A percentile compares a stretch with the other conserved stretches of the same genome.
Conservation (phyloP, 30 jellyfish, hydroid and myxozoan species). For the Aurelia aurita complex sp. Pacific region DNA sequence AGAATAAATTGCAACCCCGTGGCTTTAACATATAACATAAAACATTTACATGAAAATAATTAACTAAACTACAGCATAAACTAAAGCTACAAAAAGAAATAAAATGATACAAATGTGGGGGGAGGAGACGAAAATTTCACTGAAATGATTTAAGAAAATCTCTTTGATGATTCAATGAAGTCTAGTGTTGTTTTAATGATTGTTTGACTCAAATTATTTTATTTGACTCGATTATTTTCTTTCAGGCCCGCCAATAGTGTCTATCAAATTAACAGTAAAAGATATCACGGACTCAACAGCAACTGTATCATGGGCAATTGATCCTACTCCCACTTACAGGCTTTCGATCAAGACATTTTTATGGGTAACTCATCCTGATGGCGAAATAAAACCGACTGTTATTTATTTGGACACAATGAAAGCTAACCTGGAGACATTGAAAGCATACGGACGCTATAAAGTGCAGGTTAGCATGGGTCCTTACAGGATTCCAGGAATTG, state of each 20-base stretch:
- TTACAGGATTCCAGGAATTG: constrained; percentile 21
- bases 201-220: too few species aligned
- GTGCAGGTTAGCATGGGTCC: constrained; percentile 20
- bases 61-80: too few species aligned
- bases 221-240: background rate
- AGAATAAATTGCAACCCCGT: too few species aligned
- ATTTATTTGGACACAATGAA: background rate
- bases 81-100: too few species aligned
- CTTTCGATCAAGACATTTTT: constrained; percentile 4
- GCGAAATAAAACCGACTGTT: background rate
- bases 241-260: constrained; percentile 6
- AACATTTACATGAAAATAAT: too few species aligned
- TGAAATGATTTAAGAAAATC: too few species aligned
- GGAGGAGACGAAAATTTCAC: too few species aligned
- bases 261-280: background rate
- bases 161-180: too few species aligned
- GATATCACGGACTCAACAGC: constrained; percentile 14
- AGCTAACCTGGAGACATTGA: background rate
- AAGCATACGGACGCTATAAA: background rate
- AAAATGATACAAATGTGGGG: too few species aligned
- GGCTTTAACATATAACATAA: too few species aligned
- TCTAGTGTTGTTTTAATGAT: too few species aligned
- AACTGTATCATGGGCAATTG: background rate
- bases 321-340: constrained; percentile 9
- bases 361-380: background rate